Evolutionary conservation across 2,797 vertebrate species (phyloP).

Genomic region (Enteromius afrohamiltoni): DNA sequence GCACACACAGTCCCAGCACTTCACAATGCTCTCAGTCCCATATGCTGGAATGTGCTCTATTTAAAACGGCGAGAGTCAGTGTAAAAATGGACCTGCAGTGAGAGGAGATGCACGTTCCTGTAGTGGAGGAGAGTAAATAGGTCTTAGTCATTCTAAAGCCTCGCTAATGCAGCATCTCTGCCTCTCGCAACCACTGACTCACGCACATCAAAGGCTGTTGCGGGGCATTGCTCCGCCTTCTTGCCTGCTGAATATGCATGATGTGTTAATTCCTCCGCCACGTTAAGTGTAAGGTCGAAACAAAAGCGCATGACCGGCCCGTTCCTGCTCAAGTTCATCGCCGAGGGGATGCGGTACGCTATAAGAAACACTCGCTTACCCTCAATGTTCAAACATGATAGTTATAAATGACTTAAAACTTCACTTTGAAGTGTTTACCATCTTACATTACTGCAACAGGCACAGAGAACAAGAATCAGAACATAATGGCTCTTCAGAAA

Average conservation of each 20-base stretch:
- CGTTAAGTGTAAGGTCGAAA: slow-evolving; percentile 57
- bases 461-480: slow-evolving; percentile 26
- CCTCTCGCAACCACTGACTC: slow-evolving; percentile 55
- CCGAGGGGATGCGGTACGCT: neutral
- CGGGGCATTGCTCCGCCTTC: slow-evolving; percentile 54
- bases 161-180: slow-evolving; percentile 45
- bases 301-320: slow-evolving; percentile 45
- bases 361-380: neutral
- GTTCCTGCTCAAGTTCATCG: slow-evolving; percentile 25
- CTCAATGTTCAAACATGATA: neutral
- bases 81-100: slow-evolving; percentile 43
- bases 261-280: slow-evolving; percentile 60
- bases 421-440: slow-evolving; percentile 10
- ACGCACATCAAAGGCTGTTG: slow-evolving; percentile 62
- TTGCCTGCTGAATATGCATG: slow-evolving; percentile 65
- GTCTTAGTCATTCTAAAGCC: slow-evolving; percentile 53
- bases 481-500: slow-evolving; percentile 47
- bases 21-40: neutral
- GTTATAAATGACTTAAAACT: slow-evolving; percentile 8
- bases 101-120: slow-evolving; percentile 30
- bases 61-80: slow-evolving; percentile 32
- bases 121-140: slow-evolving; percentile 34
- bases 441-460: slow-evolving; percentile 23
- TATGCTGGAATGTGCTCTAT: slow-evolving; percentile 28
- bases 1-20: slow-evolving; percentile 5